Base-by-base conservation (phyloP, 2,888 invertebrate genomes). In the Deilephila elpenor region DNA sequence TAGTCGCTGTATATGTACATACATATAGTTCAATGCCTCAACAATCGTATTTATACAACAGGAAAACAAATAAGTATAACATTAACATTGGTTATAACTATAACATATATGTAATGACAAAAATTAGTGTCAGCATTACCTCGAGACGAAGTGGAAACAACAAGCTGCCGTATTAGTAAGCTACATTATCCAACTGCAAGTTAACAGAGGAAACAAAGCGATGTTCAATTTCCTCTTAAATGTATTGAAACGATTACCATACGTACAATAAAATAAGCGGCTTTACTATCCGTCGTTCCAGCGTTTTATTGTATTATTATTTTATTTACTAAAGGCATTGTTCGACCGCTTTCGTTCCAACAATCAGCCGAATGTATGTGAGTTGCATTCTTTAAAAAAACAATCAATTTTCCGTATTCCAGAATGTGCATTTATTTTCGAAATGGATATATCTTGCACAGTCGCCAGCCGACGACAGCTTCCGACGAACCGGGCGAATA, bases 111-210 rank as follows among this genome's bases (percentile, higher is more conserved):
- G 56, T 56, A 56, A 56, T 56, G 56, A 56, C 6, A n/a, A n/a
- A n/a, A 67, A 51, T 51, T 44, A 67, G 67, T 51, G 25, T 14
- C 67, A 17, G 20, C 17, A 67, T 67, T 67, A 67, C 44, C 25
- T 67, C 67, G 25, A 25, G 25, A 62, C 34, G 34, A 51, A 51
- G 67, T 67, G 67, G 44, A 11, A 67, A 67, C 20, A 44, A 25
- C 51, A 67, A 44, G 14, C 25, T 17, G 5, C 67, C 51, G 25
- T 67, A 67, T 25, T 67, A 67, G 67, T 44, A 67, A 67, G 25
- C 51, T 0, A 20, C 44, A 82, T 83, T 76, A 80, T 84, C 74
- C 6, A 6, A 56, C n/a, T 56, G 56, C 56, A 74, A 74, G 77
- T 67, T 44, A 20, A 67, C 20, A 44, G 64, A 25, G 67, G 67